A percentile compares a stretch with the other conserved stretches of the same genome.
phyloP scores from a whole-genome alignment of 2,888 invertebrate species.

The Sipha maydis region DNA sequence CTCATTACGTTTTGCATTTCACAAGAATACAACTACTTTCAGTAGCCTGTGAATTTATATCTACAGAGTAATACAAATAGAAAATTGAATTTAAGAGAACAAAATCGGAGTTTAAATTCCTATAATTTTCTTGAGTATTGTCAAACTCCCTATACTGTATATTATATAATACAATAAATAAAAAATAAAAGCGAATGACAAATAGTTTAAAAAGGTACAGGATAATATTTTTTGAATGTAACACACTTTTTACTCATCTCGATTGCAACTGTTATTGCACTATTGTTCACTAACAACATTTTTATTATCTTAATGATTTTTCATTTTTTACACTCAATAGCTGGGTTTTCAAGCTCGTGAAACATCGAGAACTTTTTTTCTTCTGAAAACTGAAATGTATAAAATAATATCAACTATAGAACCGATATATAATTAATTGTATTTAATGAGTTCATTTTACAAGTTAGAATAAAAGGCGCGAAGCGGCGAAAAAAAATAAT shows the following conservation, averaged over 20 bases:
- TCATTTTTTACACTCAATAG: too few relatives aligned
- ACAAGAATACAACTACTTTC: constrained; percentile 1
- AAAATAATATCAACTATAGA: background rate
- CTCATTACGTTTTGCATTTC: constrained; percentile 56
- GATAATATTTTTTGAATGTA: too few relatives aligned
- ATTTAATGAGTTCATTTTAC: background rate
- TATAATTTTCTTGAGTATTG: background rate
- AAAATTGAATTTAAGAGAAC: constrained; percentile 18
- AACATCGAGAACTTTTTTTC: too few relatives aligned
- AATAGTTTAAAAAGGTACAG: too few relatives aligned
- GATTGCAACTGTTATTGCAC: too few relatives aligned
- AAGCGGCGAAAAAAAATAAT: background rate
- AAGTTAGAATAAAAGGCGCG: background rate
- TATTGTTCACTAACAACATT: too few relatives aligned
- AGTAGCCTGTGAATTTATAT: constrained; percentile 15
- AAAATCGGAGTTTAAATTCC: constrained; percentile 19
- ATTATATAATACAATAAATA: too few relatives aligned
- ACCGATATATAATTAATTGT: background rate
- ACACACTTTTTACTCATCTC: too few relatives aligned
- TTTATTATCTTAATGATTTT: too few relatives aligned
- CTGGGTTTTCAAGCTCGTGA: too few relatives aligned
- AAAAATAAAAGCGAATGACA: too few relatives aligned
- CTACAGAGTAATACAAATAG: constrained; percentile 9
- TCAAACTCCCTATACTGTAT: too few relatives aligned
- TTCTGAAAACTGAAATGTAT: background rate